phyloP scores from a whole-genome alignment of 2,888 invertebrate genomes.

The Machimus atricapillus region DNA sequence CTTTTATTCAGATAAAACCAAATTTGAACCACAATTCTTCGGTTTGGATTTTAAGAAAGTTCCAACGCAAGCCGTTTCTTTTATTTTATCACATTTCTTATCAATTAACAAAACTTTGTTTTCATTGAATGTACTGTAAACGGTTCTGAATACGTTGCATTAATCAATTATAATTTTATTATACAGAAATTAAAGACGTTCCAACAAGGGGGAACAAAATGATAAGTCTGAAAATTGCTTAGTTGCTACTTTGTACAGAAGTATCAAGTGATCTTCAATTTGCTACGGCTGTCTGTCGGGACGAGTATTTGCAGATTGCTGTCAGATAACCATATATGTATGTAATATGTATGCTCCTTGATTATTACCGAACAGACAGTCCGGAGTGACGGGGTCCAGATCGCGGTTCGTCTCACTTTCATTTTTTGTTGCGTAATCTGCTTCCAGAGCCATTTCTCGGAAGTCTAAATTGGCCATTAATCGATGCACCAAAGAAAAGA shows the following conservation, averaged over 20 bases:
- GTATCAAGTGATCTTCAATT: neutral
- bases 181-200: neutral
- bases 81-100: no score
- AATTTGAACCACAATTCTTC: no score
- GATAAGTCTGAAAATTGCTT: neutral
- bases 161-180: neutral
- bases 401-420: neutral
- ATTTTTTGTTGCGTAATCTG: neutral
- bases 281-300: neutral
- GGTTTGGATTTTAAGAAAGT: no score
- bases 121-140: no score
- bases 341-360: neutral
- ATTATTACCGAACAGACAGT: neutral
- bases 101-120: no score
- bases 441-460: neutral
- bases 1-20: no score
- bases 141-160: neutral
- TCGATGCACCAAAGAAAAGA: neutral
- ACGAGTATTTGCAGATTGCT: neutral
- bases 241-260: neutral
- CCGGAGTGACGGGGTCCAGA: neutral
- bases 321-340: neutral
- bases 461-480: neutral
- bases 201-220: neutral
- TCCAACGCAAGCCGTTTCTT: no score